A percentile compares a stretch with the other conserved stretches of the same genome.
phyloP scores from a whole-genome alignment of 2,797 vertebrate species.

The Myotis vivesi region DNA sequence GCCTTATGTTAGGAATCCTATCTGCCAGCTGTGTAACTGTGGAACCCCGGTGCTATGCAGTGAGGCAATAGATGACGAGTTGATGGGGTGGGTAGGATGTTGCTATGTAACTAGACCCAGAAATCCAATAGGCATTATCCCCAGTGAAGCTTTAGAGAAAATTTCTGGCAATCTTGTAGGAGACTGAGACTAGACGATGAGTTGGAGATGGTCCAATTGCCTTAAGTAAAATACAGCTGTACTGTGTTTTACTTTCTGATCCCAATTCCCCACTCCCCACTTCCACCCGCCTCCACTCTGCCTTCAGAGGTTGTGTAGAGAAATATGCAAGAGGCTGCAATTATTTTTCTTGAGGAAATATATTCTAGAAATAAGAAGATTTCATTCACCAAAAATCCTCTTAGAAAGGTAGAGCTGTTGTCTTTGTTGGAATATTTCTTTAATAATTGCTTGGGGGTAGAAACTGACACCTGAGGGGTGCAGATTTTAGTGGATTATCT shows the following conservation, averaged over 20 bases:
- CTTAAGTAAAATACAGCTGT: not conserved
- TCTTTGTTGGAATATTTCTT: conserved; percentile 9
- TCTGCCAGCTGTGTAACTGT: not conserved
- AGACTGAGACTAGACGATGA: not conserved
- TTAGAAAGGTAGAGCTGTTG: not conserved
- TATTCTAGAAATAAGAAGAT: not conserved
- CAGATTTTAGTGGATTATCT: not conserved
- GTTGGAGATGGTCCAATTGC: not conserved
- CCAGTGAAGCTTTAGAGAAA: not conserved
- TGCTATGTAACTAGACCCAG: not conserved
- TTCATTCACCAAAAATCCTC: not conserved
- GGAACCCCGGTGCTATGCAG: not conserved
- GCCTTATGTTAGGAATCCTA: not conserved
- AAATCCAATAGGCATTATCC: not conserved
- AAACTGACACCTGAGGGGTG: not conserved
- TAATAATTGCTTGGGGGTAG: not conserved
- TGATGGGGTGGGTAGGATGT: not conserved
- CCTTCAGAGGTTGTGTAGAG: not conserved
- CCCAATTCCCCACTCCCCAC: not conserved
- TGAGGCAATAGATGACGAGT: not conserved
- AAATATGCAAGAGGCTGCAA: not conserved
- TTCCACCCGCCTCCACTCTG: not conserved
- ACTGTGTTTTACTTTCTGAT: not conserved
- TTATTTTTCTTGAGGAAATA: not conserved
- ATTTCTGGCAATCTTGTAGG: not conserved